Percentiles rank a stretch among this genome's conserved stretches.
phyloP scores from a whole-genome alignment of 2,888 invertebrate genomes.

The Nowickia ferox region DNA sequence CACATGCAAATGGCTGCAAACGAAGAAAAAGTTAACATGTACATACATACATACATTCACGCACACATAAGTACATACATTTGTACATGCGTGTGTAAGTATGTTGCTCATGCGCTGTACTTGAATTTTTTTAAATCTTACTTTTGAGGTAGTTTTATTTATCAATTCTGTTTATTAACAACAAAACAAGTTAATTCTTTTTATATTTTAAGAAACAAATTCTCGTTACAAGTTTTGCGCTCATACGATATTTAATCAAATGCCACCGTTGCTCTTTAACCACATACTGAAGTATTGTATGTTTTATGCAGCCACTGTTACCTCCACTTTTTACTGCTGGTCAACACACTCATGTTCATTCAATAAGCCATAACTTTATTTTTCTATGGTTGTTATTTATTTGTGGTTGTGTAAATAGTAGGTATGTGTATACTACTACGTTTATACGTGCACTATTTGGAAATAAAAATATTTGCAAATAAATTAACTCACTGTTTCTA shows the following conservation, averaged over 20 bases:
- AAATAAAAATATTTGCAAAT: too few relatives aligned
- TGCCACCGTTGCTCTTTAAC: conserved; percentile 66
- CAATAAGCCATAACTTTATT: conserved; percentile 54
- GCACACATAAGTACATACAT: neutral
- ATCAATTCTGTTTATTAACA: neutral
- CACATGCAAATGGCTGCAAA: neutral
- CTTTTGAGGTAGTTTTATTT: conserved; percentile 64
- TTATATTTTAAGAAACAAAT: neutral
- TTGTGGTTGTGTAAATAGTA: too few relatives aligned
- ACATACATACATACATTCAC: neutral
- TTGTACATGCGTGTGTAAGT: neutral
- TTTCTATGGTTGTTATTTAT: neutral
- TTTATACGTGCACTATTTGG: too few relatives aligned
- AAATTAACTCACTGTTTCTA: too few relatives aligned
- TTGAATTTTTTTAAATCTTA: conserved; percentile 52
- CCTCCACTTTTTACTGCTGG: conserved; percentile 17
- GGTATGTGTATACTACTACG: too few relatives aligned
- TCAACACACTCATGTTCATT: conserved; percentile 49
- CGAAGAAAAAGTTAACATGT: neutral
- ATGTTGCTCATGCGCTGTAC: conserved; percentile 52
- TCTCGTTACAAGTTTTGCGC: conserved; percentile 6
- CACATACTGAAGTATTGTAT: conserved; percentile 61
- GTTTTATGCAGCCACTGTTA: conserved; percentile 28
- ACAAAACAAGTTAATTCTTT: neutral
- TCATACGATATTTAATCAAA: conserved; percentile 42